These are phyloP conservation scores for Saturnia japonica DNA, from an alignment of 2,888 invertebrate genomes.

Conservation along the genomic window DNA sequence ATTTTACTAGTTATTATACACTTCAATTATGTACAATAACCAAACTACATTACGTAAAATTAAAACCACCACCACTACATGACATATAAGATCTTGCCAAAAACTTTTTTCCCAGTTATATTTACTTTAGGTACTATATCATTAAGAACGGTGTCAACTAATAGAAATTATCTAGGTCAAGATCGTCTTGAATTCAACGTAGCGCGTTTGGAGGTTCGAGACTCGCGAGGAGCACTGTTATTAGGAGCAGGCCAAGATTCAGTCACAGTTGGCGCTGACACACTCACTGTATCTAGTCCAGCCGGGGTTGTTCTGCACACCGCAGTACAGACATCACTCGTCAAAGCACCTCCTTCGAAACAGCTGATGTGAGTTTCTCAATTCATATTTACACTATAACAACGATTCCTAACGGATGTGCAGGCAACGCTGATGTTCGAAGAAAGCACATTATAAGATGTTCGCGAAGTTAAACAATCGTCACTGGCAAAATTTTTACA, in stretches of 20 bases:
- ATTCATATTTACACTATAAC: not conserved
- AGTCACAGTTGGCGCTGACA: constrained; percentile 91
- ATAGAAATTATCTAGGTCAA: constrained; percentile 81
- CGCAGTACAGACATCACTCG: constrained; percentile 92
- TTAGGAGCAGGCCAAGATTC: constrained; percentile 91
- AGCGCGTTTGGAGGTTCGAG: constrained; percentile 89
- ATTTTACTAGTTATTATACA: no score
- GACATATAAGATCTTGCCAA: no score
- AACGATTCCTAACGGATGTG: not conserved
- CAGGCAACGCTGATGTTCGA: not conserved
- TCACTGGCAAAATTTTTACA: no score
- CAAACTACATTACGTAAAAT: no score
- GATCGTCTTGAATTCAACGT: constrained; percentile 92
- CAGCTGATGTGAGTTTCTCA: constrained; percentile 87
- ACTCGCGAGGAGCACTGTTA: constrained; percentile 88
- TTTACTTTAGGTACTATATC: not conserved
- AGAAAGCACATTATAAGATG: not conserved
- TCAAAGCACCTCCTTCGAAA: constrained; percentile 91
- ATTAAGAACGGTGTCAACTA: not conserved
- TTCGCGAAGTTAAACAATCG: not conserved
- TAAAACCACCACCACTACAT: no score
- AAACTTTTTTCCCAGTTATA: not conserved
- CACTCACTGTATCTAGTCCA: constrained; percentile 89
- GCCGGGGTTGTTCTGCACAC: constrained; percentile 93
- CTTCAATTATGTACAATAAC: no score